These are phyloP conservation scores for Polypterus senegalus DNA, from an alignment of 2,113 vertebrate genomes.

Conservation along the genomic window DNA sequence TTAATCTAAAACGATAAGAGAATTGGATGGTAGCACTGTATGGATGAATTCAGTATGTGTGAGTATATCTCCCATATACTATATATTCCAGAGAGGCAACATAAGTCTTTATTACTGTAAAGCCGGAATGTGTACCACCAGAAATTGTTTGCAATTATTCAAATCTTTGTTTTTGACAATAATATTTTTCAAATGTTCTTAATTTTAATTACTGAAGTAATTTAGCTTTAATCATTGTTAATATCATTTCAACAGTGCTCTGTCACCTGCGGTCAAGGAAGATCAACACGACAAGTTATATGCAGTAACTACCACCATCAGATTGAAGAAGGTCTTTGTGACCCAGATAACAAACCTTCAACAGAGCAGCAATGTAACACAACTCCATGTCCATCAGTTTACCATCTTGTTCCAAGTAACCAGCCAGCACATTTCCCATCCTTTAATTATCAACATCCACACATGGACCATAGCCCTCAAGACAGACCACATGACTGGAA, in stretches of 20 bases:
- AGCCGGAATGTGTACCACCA: no score
- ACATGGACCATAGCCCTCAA: conserved; percentile 38
- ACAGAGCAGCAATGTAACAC: conserved; percentile 64
- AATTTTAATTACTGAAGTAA: no score
- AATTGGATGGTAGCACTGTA: no score
- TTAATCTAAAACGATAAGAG: no score
- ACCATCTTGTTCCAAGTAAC: conserved; percentile 49
- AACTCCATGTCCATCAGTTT: conserved; percentile 48
- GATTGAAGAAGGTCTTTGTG: conserved; percentile 68
- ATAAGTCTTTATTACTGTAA: no score
- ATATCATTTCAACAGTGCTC: conserved; percentile 64
- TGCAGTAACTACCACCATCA: conserved; percentile 74
- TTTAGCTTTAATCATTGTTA: no score
- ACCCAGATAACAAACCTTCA: conserved; percentile 55
- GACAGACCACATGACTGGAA: conserved; percentile 61
- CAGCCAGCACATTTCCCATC: conserved; percentile 44
- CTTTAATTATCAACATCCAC: conserved; percentile 42
- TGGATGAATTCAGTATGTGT: no score
- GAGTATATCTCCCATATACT: no score
- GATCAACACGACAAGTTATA: conserved; percentile 64
- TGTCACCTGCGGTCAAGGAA: conserved; percentile 68
- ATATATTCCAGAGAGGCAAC: no score
- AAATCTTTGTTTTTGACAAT: no score
- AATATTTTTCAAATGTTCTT: no score
- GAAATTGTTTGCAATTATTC: no score